A percentile compares a stretch with the other conserved stretches of the same genome.
These are phyloP conservation scores for Siniperca chuatsi DNA, from an alignment of 2,113 vertebrate species.

Conservation along the genomic window DNA sequence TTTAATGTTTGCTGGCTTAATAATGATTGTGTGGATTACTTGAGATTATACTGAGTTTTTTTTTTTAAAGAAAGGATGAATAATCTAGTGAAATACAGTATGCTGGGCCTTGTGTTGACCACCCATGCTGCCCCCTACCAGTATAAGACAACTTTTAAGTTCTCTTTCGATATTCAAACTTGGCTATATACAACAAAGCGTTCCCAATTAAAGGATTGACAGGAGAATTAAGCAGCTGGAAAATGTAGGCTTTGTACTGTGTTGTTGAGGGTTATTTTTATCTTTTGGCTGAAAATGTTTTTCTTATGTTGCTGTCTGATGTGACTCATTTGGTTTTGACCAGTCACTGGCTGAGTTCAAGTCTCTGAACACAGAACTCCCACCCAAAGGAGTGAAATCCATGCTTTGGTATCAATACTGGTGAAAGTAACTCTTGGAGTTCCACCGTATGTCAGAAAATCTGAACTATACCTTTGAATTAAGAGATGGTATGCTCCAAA, in stretches of 20 bases:
- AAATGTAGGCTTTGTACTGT: not conserved
- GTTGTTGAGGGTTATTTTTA: not conserved
- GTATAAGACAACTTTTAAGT: not conserved
- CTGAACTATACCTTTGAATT: not conserved
- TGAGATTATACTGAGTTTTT: too few relatives aligned
- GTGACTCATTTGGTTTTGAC: conserved; percentile 6
- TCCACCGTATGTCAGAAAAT: not conserved
- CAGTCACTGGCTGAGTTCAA: not conserved
- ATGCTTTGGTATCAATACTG: not conserved
- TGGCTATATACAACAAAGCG: not conserved
- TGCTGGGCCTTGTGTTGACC: not conserved
- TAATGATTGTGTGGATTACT: too few relatives aligned
- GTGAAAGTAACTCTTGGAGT: not conserved
- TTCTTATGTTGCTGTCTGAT: conserved; percentile 10
- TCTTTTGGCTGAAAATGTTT: not conserved
- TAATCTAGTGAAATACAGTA: too few relatives aligned
- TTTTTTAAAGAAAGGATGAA: too few relatives aligned
- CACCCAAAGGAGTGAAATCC: not conserved
- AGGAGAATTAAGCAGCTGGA: too few relatives aligned
- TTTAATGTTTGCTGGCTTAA: too few relatives aligned
- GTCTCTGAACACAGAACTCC: not conserved
- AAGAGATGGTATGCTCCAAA: not conserved
- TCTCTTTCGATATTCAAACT: too few relatives aligned
- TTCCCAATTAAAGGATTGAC: not conserved
- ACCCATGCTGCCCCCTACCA: not conserved